A percentile compares a stretch with the other conserved stretches of the same genome.
phyloP scores from a whole-genome alignment of 1,140 invertebrate genomes.

The Aphidius gifuensis region DNA sequence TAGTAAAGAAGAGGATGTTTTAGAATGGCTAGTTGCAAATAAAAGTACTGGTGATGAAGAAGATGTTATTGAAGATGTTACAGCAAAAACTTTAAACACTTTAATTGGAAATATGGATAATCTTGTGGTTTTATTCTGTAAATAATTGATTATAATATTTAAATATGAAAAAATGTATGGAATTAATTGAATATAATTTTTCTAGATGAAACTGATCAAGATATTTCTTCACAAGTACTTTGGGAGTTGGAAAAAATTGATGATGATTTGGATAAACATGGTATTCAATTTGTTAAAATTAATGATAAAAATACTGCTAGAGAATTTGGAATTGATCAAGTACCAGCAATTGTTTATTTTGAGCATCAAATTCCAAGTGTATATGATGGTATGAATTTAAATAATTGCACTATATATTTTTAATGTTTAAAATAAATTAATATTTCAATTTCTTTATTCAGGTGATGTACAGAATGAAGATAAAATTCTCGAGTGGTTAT shows the following conservation, averaged over 20 bases:
- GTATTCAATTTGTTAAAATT: conserved; percentile 92
- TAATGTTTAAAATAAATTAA: too few relatives aligned
- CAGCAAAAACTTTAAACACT: conserved; percentile 80
- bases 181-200: conserved; percentile 20
- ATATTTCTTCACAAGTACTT: conserved; percentile 79
- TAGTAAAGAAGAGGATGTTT: conserved; percentile 85
- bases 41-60: conserved; percentile 90
- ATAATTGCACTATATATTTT: too few relatives aligned
- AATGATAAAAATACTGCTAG: conserved; percentile 77
- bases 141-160: conserved; percentile 48
- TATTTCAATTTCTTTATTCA: conserved; percentile 15
- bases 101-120: conserved; percentile 88
- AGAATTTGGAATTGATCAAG: conserved; percentile 81
- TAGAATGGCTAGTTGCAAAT: conserved; percentile 90
- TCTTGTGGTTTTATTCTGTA: conserved; percentile 90
- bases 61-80: conserved; percentile 91
- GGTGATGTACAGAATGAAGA: conserved; percentile 88
- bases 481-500: conserved; percentile 84
- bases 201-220: conserved; percentile 79
- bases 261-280: conserved; percentile 87
- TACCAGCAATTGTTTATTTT: conserved; percentile 88
- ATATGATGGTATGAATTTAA: conserved; percentile 70
- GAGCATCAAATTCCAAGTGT: conserved; percentile 90
- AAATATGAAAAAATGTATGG: neutral
- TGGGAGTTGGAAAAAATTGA: conserved; percentile 88